Evolutionary conservation across 1,140 invertebrate genomes (phyloP).

Genomic region (Lordiphosa mommai): DNA sequence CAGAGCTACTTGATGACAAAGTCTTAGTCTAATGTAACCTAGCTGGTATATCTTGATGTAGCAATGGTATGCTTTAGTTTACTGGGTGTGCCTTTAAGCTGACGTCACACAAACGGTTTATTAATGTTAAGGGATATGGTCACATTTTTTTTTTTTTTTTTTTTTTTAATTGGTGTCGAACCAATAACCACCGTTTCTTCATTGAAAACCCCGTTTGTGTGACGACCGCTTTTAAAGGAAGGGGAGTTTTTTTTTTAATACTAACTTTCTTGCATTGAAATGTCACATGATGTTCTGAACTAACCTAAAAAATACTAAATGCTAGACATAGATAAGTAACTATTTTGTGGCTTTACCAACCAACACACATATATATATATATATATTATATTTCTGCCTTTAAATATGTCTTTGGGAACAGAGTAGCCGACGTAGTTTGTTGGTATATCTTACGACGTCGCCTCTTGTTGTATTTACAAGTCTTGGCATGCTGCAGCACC

Average conservation of each 20-base stretch:
- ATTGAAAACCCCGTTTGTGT: no score
- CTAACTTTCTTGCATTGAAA: slow-evolving; percentile 63
- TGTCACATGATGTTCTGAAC: slow-evolving; percentile 58
- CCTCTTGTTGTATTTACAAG: slow-evolving; percentile 74
- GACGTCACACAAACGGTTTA: no score
- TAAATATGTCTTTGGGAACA: slow-evolving; percentile 76
- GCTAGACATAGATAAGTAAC: slow-evolving; percentile 23
- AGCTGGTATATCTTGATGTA: not conserved
- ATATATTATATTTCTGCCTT: slow-evolving; percentile 31
- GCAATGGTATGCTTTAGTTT: slow-evolving; percentile 11
- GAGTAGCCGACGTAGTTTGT: slow-evolving; percentile 57
- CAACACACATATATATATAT: not conserved
- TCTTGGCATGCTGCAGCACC: slow-evolving; percentile 72
- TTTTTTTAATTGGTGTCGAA: slow-evolving; percentile 18
- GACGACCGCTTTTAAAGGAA: no score
- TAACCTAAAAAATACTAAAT: slow-evolving; percentile 33
- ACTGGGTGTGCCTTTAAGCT: slow-evolving; percentile 22
- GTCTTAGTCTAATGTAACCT: not conserved
- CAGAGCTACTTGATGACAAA: slow-evolving; percentile 5
- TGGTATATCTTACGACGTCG: slow-evolving; percentile 62
- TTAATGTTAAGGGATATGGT: no score
- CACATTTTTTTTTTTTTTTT: slow-evolving; percentile 7
- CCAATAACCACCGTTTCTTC: no score
- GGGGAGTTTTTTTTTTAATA: not conserved
- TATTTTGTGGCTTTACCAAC: no score